Evolutionary conservation across 2,888 invertebrate genomes (phyloP), one percentile per base, ranked within the genome.

Genomic region (Zaprionus lineosus): DNA sequence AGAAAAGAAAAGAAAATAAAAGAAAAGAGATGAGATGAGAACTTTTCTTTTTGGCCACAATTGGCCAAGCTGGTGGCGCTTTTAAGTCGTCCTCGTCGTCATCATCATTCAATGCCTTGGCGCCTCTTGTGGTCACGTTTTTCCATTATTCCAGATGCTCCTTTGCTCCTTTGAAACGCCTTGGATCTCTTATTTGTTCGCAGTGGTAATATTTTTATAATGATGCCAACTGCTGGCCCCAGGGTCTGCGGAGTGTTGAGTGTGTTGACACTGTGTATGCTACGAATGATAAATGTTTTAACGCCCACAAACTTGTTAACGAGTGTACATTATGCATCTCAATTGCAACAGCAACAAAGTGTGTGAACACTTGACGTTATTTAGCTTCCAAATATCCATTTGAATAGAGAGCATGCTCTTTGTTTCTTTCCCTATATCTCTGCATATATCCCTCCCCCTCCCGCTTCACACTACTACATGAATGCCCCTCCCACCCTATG

Each of bases 131-230:
- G 82, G 84, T 81, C 84, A 84, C 79, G 81, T 82, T 81, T 84
- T 52, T 59, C 74, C 65, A 81, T 84, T 84, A 82, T 74, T 63
- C 50, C 48, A 48, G 53, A 48, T 56, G 39, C 59, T n/a, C n/a
- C n/a, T n/a, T n/a, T n/a, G n/a, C n/a, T n/a, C n/a, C n/a, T n/a
- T n/a, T n/a, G n/a, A n/a, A n/a, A n/a, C n/a, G n/a, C n/a, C n/a
- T n/a, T n/a, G n/a, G n/a, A n/a, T n/a, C n/a, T 24, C 24, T 14
- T 51, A 29, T 52, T 60, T 57, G 48, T 15, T 60, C 41, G 26
- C 39, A 26, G 55, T 47, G 50, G 58, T 79, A 81, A 84, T 84
- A 81, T 77, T 81, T 77, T 74, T 84, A 74, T 81, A 84, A 84
- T 84, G 72, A 61, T 76, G 62, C 69, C 43, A 57, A 58, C 63